Percentiles rank a stretch among this genome's conserved stretches.
phyloP scores from a whole-genome alignment of 2,113 vertebrate genomes.

The Hyperopisus bebe region DNA sequence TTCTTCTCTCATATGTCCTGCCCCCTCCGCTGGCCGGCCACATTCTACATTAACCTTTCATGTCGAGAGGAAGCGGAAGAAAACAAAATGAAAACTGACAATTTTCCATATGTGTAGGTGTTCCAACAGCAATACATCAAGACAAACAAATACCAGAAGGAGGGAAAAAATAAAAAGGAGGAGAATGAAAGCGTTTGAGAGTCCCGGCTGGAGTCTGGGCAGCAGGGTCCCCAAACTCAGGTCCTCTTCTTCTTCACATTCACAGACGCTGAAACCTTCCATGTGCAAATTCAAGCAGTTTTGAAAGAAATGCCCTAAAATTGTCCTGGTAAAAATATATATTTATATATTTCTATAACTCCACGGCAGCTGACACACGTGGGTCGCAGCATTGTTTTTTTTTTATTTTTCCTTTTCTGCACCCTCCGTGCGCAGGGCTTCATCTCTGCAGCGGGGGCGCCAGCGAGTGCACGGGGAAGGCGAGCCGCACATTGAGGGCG shows the following conservation, averaged over 20 bases:
- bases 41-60: conserved; percentile 57
- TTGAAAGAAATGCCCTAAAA: conserved; percentile 93
- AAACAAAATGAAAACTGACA: neutral
- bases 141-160: neutral
- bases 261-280: conserved; percentile 89
- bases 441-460: conserved; percentile 76
- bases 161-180: neutral
- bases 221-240: conserved; percentile 71
- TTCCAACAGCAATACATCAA: conserved; percentile 26
- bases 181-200: conserved; percentile 28
- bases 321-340: conserved; percentile 67
- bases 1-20: neutral
- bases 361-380: conserved; percentile 56
- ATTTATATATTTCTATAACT: conserved; percentile 36
- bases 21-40: conserved; percentile 25
- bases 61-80: conserved; percentile 27
- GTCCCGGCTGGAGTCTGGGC: conserved; percentile 71
- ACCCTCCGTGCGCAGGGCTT: conserved; percentile 34
- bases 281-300: conserved; percentile 99
- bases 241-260: conserved; percentile 85
- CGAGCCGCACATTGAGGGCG: conserved; percentile 87
- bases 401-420: neutral
- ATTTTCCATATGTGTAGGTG: conserved; percentile 39
- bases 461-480: conserved; percentile 83
- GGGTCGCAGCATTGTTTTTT: conserved; percentile 55